Percentiles rank a stretch among this genome's conserved stretches.
Evolutionary conservation across 2,888 invertebrate genomes (phyloP).

Genomic region (Biston betularia): DNA sequence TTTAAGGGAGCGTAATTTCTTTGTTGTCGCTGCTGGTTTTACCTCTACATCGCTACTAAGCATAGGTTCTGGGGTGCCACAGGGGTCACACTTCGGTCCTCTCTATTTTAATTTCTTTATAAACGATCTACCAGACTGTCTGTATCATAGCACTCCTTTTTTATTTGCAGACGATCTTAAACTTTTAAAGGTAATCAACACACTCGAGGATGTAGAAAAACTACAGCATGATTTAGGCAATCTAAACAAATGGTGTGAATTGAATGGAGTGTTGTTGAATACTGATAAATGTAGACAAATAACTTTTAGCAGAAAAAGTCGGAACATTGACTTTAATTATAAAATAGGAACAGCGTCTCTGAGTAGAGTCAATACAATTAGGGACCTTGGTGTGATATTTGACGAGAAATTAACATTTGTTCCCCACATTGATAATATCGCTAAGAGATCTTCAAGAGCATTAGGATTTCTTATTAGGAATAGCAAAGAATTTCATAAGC

Average conservation of each 20-base stretch:
- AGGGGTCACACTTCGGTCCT: not conserved
- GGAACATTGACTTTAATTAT: not conserved
- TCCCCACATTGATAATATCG: not conserved
- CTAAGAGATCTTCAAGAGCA: not conserved
- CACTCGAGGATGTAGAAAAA: not conserved
- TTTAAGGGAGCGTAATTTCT: not conserved
- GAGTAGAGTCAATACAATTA: not conserved
- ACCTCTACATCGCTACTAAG: not conserved
- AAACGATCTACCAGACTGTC: not conserved
- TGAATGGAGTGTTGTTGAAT: not conserved
- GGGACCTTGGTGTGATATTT: not conserved
- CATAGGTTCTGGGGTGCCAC: not conserved
- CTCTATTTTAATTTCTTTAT: not conserved
- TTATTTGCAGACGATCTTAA: not conserved
- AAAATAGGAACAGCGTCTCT: not conserved
- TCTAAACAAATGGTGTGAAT: not conserved
- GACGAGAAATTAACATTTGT: not conserved
- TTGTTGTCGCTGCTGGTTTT: not conserved
- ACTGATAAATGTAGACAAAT: not conserved
- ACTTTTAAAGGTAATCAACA: not conserved
- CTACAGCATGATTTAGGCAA: not conserved
- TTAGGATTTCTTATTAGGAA: not conserved
- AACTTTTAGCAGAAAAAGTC: not conserved
- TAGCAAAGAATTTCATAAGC: not conserved
- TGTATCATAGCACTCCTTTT: not conserved